These are phyloP conservation scores for Polyodon spathula DNA, from an alignment of 2,113 vertebrate species.

Conservation along the genomic window DNA sequence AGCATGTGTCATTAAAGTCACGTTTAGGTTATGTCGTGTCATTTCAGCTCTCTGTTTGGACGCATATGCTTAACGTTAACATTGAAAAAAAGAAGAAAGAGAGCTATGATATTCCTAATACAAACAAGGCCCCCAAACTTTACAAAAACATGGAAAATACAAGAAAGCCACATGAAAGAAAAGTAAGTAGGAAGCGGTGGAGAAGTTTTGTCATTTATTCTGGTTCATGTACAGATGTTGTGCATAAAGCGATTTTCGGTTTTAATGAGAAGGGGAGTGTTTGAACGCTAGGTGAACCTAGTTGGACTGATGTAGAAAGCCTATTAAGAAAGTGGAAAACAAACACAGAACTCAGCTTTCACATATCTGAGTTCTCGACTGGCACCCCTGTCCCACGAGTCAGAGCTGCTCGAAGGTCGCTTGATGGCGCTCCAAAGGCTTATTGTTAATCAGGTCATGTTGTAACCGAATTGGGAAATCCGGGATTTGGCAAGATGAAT, in stretches of 20 bases:
- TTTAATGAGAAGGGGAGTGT: slow-evolving; percentile 40
- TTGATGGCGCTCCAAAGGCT: too few relatives aligned
- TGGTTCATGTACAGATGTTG: slow-evolving; percentile 63
- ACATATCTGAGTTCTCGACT: too few relatives aligned
- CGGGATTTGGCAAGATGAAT: too few relatives aligned
- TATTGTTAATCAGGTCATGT: too few relatives aligned
- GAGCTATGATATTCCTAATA: slow-evolving; percentile 46
- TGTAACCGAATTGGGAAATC: too few relatives aligned
- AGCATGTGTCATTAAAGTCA: background rate
- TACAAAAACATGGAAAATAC: slow-evolving; percentile 61
- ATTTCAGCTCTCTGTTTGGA: background rate
- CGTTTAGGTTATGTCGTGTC: background rate
- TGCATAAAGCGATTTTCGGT: slow-evolving; percentile 59
- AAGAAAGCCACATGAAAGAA: slow-evolving; percentile 63
- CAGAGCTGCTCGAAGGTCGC: too few relatives aligned
- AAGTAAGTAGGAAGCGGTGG: slow-evolving; percentile 62
- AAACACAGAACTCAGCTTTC: background rate
- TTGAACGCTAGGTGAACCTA: slow-evolving; percentile 52
- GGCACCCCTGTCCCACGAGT: too few relatives aligned
- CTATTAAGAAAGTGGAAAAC: slow-evolving; percentile 20
- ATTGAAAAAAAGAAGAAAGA: background rate
- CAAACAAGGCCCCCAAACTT: slow-evolving; percentile 34
- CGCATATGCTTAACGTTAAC: slow-evolving; percentile 12
- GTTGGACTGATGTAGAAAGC: slow-evolving; percentile 27
- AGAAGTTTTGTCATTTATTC: slow-evolving; percentile 58